Evolutionary conservation across 2,113 vertebrate genomes (phyloP).

Genomic region (Saccopteryx bilineata): DNA sequence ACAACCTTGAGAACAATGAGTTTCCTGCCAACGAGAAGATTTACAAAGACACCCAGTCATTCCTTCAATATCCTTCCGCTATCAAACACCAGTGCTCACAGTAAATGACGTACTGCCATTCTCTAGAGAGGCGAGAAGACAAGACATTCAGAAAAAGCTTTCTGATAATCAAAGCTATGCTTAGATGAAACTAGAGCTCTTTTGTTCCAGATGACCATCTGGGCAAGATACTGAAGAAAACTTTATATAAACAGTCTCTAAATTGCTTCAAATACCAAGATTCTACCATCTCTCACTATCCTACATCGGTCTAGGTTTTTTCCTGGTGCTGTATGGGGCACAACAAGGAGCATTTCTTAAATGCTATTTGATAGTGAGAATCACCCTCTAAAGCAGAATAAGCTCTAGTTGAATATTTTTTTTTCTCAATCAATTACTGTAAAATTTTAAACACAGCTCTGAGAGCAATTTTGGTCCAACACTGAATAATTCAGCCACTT

Average conservation of each 20-base stretch:
- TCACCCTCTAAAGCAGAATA: not conserved
- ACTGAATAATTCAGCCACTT: slow-evolving; percentile 80
- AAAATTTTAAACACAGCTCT: slow-evolving; percentile 35
- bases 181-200: not conserved
- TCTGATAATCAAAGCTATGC: not conserved
- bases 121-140: not conserved
- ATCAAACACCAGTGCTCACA: not conserved
- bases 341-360: slow-evolving; percentile 25
- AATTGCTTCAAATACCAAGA: not conserved
- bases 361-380: not conserved
- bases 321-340: not conserved
- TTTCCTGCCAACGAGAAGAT: not conserved
- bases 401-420: slow-evolving; percentile 11
- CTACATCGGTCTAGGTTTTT: not conserved
- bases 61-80: not conserved
- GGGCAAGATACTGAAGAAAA: not conserved
- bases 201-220: not conserved
- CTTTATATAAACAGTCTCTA: not conserved
- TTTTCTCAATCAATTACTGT: slow-evolving; percentile 53
- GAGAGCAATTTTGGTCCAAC: slow-evolving; percentile 69
- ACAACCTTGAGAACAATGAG: not conserved
- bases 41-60: not conserved
- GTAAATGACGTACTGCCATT: not conserved
- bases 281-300: not conserved
- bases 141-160: not conserved